Conservation (phyloP, 2,113 vertebrate genomes). For the Vidua macroura region DNA sequence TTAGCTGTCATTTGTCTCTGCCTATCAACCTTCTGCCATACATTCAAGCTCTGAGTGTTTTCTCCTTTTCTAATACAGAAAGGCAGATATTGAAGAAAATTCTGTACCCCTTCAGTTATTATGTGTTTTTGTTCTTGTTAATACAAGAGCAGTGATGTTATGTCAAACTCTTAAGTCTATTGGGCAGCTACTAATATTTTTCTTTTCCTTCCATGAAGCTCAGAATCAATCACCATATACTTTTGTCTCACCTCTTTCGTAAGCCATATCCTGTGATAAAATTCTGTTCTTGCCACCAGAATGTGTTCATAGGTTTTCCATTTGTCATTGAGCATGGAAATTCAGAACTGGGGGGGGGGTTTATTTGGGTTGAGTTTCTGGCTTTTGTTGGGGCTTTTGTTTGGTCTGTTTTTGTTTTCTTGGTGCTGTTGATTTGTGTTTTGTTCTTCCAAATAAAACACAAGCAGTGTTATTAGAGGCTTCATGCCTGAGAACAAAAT, state of each 20-base stretch:
- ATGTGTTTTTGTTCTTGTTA: not conserved
- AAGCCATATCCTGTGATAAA: not conserved
- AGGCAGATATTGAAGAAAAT: not conserved
- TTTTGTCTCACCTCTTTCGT: not conserved
- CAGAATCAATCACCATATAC: not conserved
- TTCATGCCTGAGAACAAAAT: not conserved
- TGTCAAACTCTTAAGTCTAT: not conserved
- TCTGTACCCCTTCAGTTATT: not conserved
- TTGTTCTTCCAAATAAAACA: not conserved
- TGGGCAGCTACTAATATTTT: not conserved
- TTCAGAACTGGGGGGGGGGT: rapidly evolving
- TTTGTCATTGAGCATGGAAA: not conserved
- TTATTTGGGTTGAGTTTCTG: not conserved
- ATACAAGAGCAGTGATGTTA: not conserved
- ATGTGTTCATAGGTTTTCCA: not conserved
- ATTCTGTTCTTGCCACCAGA: not conserved
- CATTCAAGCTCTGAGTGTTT: not conserved
- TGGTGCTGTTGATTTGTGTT: not conserved
- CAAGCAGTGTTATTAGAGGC: not conserved
- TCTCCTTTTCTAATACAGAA: not conserved
- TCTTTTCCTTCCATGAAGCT: not conserved
- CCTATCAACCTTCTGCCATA: not conserved
- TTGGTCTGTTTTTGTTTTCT: not conserved
- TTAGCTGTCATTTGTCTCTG: not conserved
- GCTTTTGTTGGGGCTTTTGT: not conserved